Evolutionary conservation across 1,140 invertebrate species (phyloP), one percentile per base, ranked within the genome.

Genomic region (Drosophila pandora): DNA sequence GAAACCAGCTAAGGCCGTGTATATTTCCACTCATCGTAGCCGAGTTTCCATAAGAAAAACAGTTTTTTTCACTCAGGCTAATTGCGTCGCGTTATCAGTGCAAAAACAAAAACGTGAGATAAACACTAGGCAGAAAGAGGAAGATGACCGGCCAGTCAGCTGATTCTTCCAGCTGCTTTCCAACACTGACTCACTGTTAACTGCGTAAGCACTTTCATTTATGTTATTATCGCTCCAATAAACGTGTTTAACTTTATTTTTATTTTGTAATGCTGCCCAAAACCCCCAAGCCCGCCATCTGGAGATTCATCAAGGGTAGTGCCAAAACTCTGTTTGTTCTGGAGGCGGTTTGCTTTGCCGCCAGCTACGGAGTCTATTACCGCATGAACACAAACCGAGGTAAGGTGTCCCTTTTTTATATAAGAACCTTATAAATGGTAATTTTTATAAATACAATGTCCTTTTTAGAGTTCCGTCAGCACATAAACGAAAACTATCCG

Each of bases 1-100:
- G 96, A 41, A 96, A 96, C 96, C 96, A 97, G 78, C 95, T 94
- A 10, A 97, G 94, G 79, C 97, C 96, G 55, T 95, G 92, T 90
- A 94, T 94, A 56, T 78, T 91, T 43, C 83, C 87, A 69, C 83
- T 91, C 90, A 91, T 91, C 23, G 43, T 79, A 10, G 30, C 25
- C 25, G 39, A 10, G 53, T 60, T 69, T 69, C 71, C 71, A 75
- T 76, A 10, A 22, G 45, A 65, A 58, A 63, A 57, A 39, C 4
- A 55, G 3, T 12, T 71, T 58, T 39, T 58, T 39, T 39, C 34
- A 37, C 41, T 62, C 48, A 30, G 54, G 56, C 45, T 68, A 71
- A 85, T 85, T 85, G 82, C 82, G 82, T 82, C 82, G 68, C 69
- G 79, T 85, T 85, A 85, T 85, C 82, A 85, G 78, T n/a, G 64